These are phyloP conservation scores for Chiroxiphia lanceolata DNA, from an alignment of 2,797 vertebrate species.

Conservation along the genomic window DNA sequence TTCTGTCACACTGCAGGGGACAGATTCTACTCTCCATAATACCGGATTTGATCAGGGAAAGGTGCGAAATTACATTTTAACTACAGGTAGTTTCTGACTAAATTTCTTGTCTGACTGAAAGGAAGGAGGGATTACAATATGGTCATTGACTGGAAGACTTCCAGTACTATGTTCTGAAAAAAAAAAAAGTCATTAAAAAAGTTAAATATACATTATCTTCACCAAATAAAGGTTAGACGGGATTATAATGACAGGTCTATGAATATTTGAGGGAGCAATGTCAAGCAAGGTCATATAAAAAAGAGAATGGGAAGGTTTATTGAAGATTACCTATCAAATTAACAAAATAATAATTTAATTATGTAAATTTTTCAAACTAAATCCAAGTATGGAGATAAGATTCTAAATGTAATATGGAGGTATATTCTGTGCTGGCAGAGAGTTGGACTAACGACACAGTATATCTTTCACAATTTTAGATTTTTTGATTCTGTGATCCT, in stretches of 20 bases:
- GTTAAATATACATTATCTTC: background rate
- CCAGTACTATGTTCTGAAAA: background rate
- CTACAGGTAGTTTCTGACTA: background rate
- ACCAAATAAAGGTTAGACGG: background rate
- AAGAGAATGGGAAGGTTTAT: background rate
- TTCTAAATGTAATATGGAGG: background rate
- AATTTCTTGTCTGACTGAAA: background rate
- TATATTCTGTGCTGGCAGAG: background rate
- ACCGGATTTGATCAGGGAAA: background rate
- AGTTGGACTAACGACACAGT: background rate
- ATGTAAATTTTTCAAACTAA: background rate
- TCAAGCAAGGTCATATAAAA: background rate
- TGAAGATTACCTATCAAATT: background rate
- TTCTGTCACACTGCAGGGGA: background rate
- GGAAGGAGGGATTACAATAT: background rate
- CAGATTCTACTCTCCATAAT: background rate
- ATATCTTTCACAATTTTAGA: background rate
- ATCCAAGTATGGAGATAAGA: background rate
- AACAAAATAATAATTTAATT: background rate
- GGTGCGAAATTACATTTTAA: background rate
- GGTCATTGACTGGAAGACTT: background rate
- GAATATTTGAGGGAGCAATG: background rate
- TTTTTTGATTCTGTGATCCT: background rate
- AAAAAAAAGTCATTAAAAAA: background rate
- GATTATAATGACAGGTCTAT: background rate